phyloP scores from a whole-genome alignment of 2,888 invertebrate species.

The Pecten maximus region DNA sequence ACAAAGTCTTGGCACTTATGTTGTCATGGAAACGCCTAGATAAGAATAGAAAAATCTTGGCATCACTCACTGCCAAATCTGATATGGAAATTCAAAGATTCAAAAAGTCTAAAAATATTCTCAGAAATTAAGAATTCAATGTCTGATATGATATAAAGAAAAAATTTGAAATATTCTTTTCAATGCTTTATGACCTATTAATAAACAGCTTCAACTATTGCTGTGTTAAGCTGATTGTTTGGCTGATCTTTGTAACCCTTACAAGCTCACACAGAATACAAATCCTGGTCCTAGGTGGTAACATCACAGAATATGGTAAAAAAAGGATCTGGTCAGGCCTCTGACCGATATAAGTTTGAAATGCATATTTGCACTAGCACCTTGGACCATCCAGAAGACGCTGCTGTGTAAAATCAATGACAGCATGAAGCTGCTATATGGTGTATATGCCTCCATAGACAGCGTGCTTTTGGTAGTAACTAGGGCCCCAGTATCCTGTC shows the following conservation, averaged over 20 bases:
- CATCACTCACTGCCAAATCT: background rate
- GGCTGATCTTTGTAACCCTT: background rate
- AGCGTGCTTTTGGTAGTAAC: background rate
- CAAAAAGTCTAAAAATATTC: background rate
- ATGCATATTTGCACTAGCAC: background rate
- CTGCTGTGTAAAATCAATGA: constrained; percentile 30
- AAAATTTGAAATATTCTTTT: background rate
- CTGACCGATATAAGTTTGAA: constrained; percentile 17
- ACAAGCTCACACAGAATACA: background rate
- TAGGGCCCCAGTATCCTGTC: background rate
- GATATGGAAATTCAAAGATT: background rate
- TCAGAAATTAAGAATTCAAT: background rate
- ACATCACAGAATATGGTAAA: background rate
- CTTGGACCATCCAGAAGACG: background rate
- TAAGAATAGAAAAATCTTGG: background rate
- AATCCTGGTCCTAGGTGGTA: background rate
- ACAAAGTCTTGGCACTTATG: background rate
- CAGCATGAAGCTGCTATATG: background rate
- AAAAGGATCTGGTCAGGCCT: background rate
- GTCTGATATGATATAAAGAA: background rate
- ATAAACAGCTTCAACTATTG: background rate
- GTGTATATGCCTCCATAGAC: constrained; percentile 9
- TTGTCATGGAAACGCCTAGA: background rate
- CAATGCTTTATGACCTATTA: background rate
- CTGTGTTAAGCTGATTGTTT: background rate